Conservation (phyloP, 2,797 vertebrate species). For the Lepidocolaptes lacrymiger region DNA sequence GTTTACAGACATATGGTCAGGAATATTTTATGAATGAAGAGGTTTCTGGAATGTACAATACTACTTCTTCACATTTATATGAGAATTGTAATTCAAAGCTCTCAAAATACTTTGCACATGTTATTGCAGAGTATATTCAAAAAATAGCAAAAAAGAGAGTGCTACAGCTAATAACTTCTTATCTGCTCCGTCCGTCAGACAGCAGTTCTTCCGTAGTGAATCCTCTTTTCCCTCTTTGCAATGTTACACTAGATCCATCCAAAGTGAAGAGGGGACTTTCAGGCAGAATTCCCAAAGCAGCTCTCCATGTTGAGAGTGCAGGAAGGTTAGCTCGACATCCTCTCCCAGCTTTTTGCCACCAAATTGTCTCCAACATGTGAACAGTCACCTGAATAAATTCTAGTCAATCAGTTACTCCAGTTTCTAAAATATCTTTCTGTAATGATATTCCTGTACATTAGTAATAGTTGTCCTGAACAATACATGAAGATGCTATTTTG, state of each 20-base stretch:
- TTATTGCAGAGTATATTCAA: background rate
- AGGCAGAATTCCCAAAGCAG: background rate
- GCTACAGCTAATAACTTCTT: background rate
- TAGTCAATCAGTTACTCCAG: background rate
- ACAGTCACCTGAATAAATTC: background rate
- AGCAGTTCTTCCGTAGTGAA: background rate
- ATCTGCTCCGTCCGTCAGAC: background rate
- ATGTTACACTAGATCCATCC: background rate
- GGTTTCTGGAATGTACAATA: slow-evolving; percentile 7
- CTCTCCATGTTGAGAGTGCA: background rate
- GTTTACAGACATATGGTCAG: slow-evolving; percentile 42
- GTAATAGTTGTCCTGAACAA: background rate
- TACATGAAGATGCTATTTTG: background rate
- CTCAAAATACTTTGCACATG: background rate
- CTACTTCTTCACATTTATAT: background rate
- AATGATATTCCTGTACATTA: background rate
- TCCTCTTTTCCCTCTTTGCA: background rate
- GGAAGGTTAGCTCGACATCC: background rate
- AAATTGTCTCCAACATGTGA: background rate
- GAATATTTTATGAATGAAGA: slow-evolving; percentile 68
- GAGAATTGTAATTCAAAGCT: slow-evolving; percentile 9
- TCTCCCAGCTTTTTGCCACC: background rate
- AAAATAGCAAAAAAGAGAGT: background rate
- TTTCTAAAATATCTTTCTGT: background rate
- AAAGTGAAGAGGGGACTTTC: background rate